These are phyloP conservation scores for Metellina segmentata DNA, from an alignment of 2,888 invertebrate species.

Conservation along the genomic window DNA sequence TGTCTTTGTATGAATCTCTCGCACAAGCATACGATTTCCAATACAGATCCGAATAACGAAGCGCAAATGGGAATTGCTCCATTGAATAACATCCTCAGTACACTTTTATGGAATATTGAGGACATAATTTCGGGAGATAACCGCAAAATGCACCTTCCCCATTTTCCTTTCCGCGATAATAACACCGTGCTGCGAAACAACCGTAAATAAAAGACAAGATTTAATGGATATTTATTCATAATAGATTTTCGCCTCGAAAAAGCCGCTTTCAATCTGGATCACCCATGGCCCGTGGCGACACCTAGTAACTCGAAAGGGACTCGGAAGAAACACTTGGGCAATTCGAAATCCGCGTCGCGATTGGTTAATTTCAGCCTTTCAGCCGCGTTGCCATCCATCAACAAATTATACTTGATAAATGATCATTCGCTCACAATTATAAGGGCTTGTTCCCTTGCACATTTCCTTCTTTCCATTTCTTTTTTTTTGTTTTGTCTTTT, in stretches of 20 bases:
- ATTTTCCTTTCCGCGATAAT: neutral
- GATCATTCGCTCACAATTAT: conserved; percentile 67
- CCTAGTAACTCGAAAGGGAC: conserved; percentile 62
- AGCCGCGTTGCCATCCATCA: conserved; percentile 72
- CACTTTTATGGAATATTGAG: no score
- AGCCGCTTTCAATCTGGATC: conserved; percentile 30
- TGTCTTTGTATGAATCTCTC: no score
- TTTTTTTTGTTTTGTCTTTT: conserved; percentile 22
- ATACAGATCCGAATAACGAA: neutral
- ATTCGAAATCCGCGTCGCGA: conserved; percentile 44
- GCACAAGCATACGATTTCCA: no score
- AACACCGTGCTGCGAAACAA: neutral
- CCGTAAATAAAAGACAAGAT: neutral
- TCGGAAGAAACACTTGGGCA: conserved; percentile 27
- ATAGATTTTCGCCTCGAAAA: conserved; percentile 23
- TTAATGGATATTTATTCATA: conserved; percentile 27
- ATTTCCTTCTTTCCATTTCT: neutral
- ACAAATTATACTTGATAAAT: conserved; percentile 75
- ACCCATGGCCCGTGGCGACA: conserved; percentile 71
- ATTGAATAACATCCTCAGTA: no score
- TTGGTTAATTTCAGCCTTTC: conserved; percentile 67
- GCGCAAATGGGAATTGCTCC: neutral
- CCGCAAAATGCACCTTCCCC: neutral
- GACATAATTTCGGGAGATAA: neutral
- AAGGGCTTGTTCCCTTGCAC: conserved; percentile 19